phyloP scores from a whole-genome alignment of 1,140 invertebrate species.

The Brachionus rubens region DNA sequence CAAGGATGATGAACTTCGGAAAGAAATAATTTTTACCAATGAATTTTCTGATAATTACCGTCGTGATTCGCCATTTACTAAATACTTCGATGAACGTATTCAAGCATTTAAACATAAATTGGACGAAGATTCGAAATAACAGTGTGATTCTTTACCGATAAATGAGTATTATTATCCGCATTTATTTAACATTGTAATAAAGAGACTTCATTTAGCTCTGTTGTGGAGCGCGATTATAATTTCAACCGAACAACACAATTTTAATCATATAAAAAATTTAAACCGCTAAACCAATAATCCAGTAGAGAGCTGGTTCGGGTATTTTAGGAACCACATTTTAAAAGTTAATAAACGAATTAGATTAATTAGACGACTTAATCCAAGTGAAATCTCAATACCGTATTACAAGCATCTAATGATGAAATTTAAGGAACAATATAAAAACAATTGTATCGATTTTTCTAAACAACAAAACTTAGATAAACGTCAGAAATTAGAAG shows the following conservation, averaged over 20 bases:
- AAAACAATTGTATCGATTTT: background rate
- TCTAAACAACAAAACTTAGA: background rate
- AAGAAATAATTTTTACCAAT: too few relatives aligned
- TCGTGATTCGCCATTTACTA: too few relatives aligned
- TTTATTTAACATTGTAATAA: background rate
- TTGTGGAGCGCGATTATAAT: conserved; percentile 7
- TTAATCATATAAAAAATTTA: background rate
- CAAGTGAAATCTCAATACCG: conserved; percentile 5
- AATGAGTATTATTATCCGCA: too few relatives aligned
- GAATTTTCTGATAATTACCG: too few relatives aligned
- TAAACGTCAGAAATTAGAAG: background rate
- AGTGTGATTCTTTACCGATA: too few relatives aligned
- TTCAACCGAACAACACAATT: background rate
- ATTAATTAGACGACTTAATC: background rate
- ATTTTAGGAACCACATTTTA: conserved; percentile 16
- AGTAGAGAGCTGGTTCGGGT: conserved; percentile 2
- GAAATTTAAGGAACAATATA: conserved; percentile 13
- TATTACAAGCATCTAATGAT: conserved; percentile 11
- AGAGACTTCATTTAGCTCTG: background rate
- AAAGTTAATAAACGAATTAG: conserved; percentile 9
- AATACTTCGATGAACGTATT: too few relatives aligned
- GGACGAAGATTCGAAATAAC: too few relatives aligned
- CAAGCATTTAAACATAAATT: too few relatives aligned
- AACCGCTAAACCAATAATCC: conserved; percentile 6
- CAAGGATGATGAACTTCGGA: too few relatives aligned